Percentiles rank a stretch among this genome's conserved stretches.
Evolutionary conservation across 2,797 vertebrate genomes (phyloP).

Genomic region (Muscicapa striata): DNA sequence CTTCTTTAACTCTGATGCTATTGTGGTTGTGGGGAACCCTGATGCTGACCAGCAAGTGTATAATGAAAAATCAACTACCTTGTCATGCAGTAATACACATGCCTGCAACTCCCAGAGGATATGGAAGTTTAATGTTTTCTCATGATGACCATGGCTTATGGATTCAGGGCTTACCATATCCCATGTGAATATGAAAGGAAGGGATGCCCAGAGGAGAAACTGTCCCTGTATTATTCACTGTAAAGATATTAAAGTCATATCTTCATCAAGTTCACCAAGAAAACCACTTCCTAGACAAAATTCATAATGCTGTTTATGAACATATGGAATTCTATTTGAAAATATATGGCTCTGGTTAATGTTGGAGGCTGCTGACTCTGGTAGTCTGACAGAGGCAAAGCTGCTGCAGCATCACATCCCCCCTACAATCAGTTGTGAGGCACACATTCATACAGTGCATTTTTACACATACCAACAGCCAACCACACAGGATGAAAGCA

Average conservation of each 20-base stretch:
- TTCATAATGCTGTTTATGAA: not conserved
- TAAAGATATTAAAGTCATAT: not conserved
- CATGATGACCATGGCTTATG: not conserved
- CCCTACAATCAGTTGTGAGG: not conserved
- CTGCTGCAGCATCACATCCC: not conserved
- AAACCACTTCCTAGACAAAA: not conserved
- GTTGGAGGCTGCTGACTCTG: not conserved
- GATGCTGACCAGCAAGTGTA: not conserved
- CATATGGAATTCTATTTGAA: not conserved
- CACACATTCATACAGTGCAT: no score
- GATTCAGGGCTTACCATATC: not conserved
- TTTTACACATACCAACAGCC: not conserved
- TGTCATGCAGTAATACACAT: rapidly evolving
- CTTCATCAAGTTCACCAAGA: not conserved
- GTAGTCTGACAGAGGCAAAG: not conserved
- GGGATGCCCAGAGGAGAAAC: not conserved
- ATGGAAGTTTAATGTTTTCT: not conserved
- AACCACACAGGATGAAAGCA: not conserved
- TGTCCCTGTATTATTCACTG: not conserved
- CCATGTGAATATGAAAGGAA: rapidly evolving
- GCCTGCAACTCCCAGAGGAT: not conserved
- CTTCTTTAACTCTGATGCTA: not conserved
- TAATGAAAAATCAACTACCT: not conserved
- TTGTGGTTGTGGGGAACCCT: not conserved
- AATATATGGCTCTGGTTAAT: not conserved